Percentiles rank a stretch among this genome's conserved stretches.
Evolutionary conservation across 2,797 vertebrate species (phyloP).

Genomic region (Rhadinocentrus ornatus): DNA sequence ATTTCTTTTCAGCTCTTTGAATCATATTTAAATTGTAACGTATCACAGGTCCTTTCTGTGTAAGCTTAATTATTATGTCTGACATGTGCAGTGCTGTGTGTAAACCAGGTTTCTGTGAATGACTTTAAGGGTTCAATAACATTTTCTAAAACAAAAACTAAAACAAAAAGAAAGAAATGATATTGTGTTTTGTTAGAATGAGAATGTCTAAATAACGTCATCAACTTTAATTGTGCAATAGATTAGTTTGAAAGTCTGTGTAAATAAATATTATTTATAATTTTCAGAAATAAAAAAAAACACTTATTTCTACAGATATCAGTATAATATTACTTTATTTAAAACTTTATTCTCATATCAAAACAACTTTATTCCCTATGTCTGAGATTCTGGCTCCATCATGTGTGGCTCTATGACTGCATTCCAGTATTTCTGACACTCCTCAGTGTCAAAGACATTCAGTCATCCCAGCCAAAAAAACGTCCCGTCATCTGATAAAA

Average conservation of each 20-base stretch:
- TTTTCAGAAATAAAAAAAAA: background rate
- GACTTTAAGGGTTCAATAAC: background rate
- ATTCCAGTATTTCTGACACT: conserved; percentile 1
- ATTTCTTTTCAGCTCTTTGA: background rate
- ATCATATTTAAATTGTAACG: no score
- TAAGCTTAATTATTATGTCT: no score
- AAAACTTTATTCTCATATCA: conserved; percentile 13
- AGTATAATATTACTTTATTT: background rate
- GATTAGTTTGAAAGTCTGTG: no score
- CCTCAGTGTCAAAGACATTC: conserved; percentile 39
- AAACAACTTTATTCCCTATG: conserved; percentile 6
- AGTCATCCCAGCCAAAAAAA: conserved; percentile 70
- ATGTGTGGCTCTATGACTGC: background rate
- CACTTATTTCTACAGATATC: background rate
- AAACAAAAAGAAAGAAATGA: background rate
- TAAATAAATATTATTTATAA: background rate
- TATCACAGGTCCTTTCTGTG: no score
- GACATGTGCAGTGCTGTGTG: no score
- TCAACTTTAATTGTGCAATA: no score
- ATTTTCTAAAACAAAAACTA: background rate
- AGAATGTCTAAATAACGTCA: background rate
- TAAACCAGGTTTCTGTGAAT: no score
- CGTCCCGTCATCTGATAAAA: conserved; percentile 86
- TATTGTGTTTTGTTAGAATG: background rate
- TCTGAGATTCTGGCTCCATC: background rate